These are phyloP conservation scores for Caenorhabditis zanzibari DNA, from an alignment of 2,888 invertebrate genomes.

Conservation along the genomic window DNA sequence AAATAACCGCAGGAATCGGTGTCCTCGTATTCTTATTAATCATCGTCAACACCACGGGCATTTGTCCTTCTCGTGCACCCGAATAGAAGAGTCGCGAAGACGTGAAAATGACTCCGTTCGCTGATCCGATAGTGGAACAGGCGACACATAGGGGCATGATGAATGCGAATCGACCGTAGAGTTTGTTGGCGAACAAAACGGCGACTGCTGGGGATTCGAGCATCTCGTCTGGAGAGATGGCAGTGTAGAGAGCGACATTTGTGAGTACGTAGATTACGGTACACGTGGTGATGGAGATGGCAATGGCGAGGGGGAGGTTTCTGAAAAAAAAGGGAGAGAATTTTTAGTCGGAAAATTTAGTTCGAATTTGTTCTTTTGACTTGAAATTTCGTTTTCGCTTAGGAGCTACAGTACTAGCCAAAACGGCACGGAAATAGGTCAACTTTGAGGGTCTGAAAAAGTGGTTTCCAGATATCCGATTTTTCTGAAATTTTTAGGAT, in stretches of 20 bases:
- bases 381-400: neutral
- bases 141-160: constrained; percentile 97
- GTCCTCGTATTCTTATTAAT: constrained; percentile 84
- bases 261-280: constrained; percentile 96
- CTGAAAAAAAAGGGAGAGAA: constrained; percentile 86
- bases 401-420: too few species aligned
- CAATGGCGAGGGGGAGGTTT: constrained; percentile 95
- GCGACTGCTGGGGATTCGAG: constrained; percentile 96
- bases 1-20: constrained; percentile 85
- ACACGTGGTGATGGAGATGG: constrained; percentile 94
- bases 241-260: constrained; percentile 97
- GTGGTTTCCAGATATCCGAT: too few species aligned
- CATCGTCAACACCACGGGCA: constrained; percentile 85
- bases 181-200: constrained; percentile 87
- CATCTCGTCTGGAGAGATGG: constrained; percentile 95
- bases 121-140: constrained; percentile 94
- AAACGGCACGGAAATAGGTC: too few species aligned
- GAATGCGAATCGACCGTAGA: constrained; percentile 92
- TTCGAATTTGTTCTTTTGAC: neutral
- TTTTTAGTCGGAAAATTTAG: neutral
- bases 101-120: constrained; percentile 96
- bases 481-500: too few species aligned
- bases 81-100: constrained; percentile 88
- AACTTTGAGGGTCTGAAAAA: too few species aligned
- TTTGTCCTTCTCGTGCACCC: constrained; percentile 85